These are phyloP conservation scores for Cataglyphis hispanica DNA, from an alignment of 1,140 invertebrate species.

Conservation along the genomic window DNA sequence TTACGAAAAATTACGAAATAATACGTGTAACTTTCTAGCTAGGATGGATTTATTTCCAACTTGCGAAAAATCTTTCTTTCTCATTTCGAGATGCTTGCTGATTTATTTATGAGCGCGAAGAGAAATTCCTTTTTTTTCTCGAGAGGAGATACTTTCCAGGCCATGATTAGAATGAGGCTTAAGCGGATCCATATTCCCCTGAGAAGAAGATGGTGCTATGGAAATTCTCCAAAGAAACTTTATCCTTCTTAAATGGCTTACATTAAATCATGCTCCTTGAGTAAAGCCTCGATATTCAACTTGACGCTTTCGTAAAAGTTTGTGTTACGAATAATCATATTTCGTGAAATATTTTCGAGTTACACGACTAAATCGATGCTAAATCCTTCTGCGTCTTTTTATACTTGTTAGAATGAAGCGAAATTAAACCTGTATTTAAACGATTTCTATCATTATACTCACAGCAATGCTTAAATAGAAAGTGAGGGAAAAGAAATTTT, in stretches of 20 bases:
- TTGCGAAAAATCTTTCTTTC: slow-evolving; percentile 35
- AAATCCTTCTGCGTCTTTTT: not conserved
- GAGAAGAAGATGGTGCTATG: not conserved
- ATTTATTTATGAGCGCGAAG: slow-evolving; percentile 53
- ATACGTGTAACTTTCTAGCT: not conserved
- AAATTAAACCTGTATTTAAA: not conserved
- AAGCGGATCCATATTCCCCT: slow-evolving; percentile 29
- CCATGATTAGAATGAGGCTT: slow-evolving; percentile 41
- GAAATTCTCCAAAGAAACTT: slow-evolving; percentile 30
- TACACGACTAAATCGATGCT: not conserved
- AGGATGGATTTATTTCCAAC: not conserved
- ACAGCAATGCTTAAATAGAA: slow-evolving; percentile 12
- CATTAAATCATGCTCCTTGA: slow-evolving; percentile 4
- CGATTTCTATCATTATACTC: not conserved
- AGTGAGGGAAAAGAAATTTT: slow-evolving; percentile 21
- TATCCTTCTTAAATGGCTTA: not conserved
- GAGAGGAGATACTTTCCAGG: slow-evolving; percentile 34
- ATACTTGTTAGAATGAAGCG: not conserved
- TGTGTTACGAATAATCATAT: not conserved
- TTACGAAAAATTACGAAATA: not conserved
- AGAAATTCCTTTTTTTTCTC: slow-evolving; percentile 14
- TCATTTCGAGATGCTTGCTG: slow-evolving; percentile 30
- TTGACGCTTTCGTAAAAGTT: slow-evolving; percentile 20
- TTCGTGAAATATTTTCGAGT: not conserved
- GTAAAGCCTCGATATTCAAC: not conserved